Evolutionary conservation across 2,113 vertebrate genomes (phyloP), one percentile per base, ranked within the genome.

Genomic region (Oriolus oriolus): DNA sequence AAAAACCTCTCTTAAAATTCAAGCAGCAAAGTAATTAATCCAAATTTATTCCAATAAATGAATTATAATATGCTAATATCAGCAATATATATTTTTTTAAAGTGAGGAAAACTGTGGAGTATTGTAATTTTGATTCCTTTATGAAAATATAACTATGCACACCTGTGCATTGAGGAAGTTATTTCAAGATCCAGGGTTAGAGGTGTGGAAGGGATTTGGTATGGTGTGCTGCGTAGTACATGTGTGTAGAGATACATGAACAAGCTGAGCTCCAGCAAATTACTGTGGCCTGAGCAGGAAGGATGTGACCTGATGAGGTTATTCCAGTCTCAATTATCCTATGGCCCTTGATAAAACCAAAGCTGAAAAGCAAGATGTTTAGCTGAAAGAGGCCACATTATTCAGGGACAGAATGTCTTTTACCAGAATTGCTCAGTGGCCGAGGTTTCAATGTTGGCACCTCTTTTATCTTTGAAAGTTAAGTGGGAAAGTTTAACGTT

Each of bases 1-100:
- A 78, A 80, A 75, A 56, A 44, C 6, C 13, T 68, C 20, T 60
- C 30, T 66, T 89, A 77, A 84, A 73, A 93, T 69, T 94, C 57
- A 89, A 78, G 23, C 70, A 85, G 47, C 54, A 63, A 57, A 88
- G 22, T 97, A 96, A 94, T 97, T 90, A 97, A 89, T 97, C 56
- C 39, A 59, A 88, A 24, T 11, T 9, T 66, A 70, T 66, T 87
- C 60, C 59, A 60, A 45, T 37, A 96, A 89, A 66, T 74, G 21
- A 86, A 91, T 92, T 84, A 88, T 78, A 69, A 83, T 30, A 92
- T 35, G 49, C 16, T 89, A 95, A 86, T 68, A 77, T 2, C 39
- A 63, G 27, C 9, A 45, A 74, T 73, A 28, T 6, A 6, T 70
- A 75, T 68, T 53, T 53, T 39, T 80, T 49, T 78, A 5, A 61